A percentile compares a stretch with the other conserved stretches of the same genome.
Evolutionary conservation across 2,113 vertebrate species (phyloP).

Genomic region (Tonatia bakeri): DNA sequence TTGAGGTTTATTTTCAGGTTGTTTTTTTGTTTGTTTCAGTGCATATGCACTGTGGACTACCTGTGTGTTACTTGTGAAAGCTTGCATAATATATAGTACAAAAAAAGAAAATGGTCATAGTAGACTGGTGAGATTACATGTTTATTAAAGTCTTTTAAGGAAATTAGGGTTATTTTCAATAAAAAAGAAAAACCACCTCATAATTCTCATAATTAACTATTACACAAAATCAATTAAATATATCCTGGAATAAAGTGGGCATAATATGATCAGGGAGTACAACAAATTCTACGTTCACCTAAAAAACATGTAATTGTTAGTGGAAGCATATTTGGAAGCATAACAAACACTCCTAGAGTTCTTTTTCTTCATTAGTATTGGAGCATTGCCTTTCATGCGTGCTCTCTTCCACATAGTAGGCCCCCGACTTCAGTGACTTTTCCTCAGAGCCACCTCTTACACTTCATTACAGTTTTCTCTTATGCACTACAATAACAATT

Average conservation of each 20-base stretch:
- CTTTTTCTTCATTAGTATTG: neutral
- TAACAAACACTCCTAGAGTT: neutral
- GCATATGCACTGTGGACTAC: neutral
- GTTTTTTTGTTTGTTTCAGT: neutral
- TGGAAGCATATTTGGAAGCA: neutral
- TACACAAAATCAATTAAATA: neutral
- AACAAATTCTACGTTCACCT: neutral
- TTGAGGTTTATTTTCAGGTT: neutral
- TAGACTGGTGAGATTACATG: neutral
- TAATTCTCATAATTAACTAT: neutral
- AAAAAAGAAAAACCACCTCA: neutral
- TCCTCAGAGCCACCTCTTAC: neutral
- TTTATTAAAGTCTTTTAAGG: neutral
- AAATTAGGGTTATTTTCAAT: neutral
- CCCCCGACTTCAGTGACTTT: accelerated
- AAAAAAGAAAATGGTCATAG: neutral
- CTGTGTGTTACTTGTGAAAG: neutral
- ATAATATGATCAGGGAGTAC: neutral
- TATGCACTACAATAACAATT: neutral
- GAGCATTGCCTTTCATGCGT: neutral
- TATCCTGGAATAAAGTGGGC: neutral
- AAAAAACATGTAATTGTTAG: neutral
- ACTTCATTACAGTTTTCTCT: neutral
- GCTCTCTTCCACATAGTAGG: neutral
- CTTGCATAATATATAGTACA: neutral